Evolutionary conservation across 2,113 vertebrate genomes (phyloP), one percentile per base, ranked within the genome.

Genomic region (Semnopithecus entellus): DNA sequence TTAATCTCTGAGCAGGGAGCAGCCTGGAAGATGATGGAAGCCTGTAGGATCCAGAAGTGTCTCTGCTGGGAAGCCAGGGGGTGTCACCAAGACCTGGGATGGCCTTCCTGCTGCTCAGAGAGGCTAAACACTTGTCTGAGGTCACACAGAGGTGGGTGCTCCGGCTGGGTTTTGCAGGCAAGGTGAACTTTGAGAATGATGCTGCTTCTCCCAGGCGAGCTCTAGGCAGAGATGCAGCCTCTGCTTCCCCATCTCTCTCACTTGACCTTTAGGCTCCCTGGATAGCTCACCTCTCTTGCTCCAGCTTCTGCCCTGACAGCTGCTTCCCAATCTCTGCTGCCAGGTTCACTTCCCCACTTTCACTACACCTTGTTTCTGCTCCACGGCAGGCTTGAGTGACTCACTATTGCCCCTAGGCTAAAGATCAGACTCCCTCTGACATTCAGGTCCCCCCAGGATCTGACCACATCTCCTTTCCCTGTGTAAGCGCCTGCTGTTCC

Each of bases 1-100:
- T 98, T 97, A 97, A 98, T 98, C 98, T 97, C 96, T 22, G 76
- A 86, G 87, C 57, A 17, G 27, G 82, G 80, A 94, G 90, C 95
- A 87, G 83, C 86, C 94, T 83, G 70, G 79, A 88, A 96, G 90
- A 92, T 94, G 96, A 91, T 66, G 64, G 94, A 96, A 95, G 82
- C 81, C 95, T n/a, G 38, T 45, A 30, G 86, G 78, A 86, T 10
- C 59, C 94, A 59, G 88, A 84, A 22, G 88, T 18, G 82, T 72
- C 90, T 90, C 84, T 66, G 12, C 84, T 32, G 25, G 90, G 55
- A 93, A 95, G 50, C 32, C 70, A 92, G 92, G 80, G 82, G 75
- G 45, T 9, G 12, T 55, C 79, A 25, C 35, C 0, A 0, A 80
- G 79, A 57, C 30, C 80, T 57, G 18, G 3, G 87, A 35, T 30